Evolutionary conservation across 2,797 vertebrate species (phyloP).

Genomic region (Xyrichtys novacula): DNA sequence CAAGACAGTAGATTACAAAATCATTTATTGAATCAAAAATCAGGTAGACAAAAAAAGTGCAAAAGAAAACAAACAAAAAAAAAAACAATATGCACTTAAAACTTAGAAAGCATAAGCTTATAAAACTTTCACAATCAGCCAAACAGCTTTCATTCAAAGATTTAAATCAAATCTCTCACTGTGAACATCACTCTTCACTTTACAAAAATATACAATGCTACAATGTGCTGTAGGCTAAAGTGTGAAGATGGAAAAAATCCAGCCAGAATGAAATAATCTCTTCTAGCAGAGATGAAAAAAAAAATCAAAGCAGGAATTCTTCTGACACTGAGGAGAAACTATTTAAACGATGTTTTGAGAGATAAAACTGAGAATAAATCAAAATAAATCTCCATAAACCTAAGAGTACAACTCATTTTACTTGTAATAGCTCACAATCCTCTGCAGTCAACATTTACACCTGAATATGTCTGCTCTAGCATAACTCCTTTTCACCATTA

Average conservation of each 20-base stretch:
- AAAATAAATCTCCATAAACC: slow-evolving; percentile 38
- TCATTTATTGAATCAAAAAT: slow-evolving; percentile 79
- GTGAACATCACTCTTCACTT: slow-evolving; percentile 37
- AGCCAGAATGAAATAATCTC: slow-evolving; percentile 28
- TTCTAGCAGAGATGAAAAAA: not conserved
- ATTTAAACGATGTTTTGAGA: slow-evolving; percentile 20
- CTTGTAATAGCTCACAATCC: slow-evolving; percentile 30
- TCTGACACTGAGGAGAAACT: slow-evolving; percentile 27
- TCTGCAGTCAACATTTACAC: slow-evolving; percentile 54
- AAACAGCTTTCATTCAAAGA: slow-evolving; percentile 44
- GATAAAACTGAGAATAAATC: slow-evolving; percentile 34
- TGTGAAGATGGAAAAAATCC: slow-evolving; percentile 25
- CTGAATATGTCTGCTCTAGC: slow-evolving; percentile 35
- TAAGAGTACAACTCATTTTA: slow-evolving; percentile 20
- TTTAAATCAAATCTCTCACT: slow-evolving; percentile 51
- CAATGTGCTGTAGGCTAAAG: slow-evolving; percentile 38
- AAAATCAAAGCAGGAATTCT: slow-evolving; percentile 3
- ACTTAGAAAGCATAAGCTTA: slow-evolving; percentile 67
- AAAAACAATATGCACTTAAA: slow-evolving; percentile 60
- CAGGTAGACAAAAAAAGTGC: slow-evolving; percentile 72
- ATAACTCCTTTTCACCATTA: not conserved
- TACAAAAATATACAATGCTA: slow-evolving; percentile 69
- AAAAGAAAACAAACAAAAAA: slow-evolving; percentile 39
- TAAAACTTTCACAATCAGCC: slow-evolving; percentile 56
- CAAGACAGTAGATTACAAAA: slow-evolving; percentile 81